These are phyloP conservation scores for Zapus hudsonius DNA, from an alignment of 2,113 vertebrate species.

Conservation along the genomic window DNA sequence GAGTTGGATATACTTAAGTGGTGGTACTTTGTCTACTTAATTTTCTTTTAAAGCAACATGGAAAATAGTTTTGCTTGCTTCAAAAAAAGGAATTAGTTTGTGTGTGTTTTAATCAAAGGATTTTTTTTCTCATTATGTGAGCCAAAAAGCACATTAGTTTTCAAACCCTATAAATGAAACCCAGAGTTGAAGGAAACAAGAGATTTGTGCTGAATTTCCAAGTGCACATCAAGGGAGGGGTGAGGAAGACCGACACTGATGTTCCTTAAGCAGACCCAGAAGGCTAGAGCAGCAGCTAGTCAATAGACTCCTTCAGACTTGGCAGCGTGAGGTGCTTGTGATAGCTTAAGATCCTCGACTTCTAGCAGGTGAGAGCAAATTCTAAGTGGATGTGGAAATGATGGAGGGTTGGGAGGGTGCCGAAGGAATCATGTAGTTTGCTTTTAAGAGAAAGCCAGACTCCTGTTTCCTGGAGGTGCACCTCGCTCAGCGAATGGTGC, in stretches of 20 bases:
- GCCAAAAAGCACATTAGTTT: constrained; percentile 71
- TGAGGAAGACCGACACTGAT: neutral
- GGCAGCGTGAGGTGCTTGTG: neutral
- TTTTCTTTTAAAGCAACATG: constrained; percentile 63
- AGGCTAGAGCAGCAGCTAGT: neutral
- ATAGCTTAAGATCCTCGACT: neutral
- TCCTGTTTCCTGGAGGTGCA: constrained; percentile 17
- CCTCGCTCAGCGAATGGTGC: neutral
- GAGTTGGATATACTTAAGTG: constrained; percentile 45
- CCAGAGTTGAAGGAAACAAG: constrained; percentile 63
- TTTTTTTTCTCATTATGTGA: constrained; percentile 71
- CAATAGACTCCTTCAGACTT: neutral
- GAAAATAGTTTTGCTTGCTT: constrained; percentile 67
- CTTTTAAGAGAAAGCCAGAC: constrained; percentile 58
- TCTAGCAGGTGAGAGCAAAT: constrained; percentile 31
- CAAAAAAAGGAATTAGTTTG: constrained; percentile 57
- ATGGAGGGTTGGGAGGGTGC: neutral
- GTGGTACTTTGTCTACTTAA: constrained; percentile 61
- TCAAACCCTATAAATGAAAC: constrained; percentile 60
- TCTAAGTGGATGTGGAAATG: constrained; percentile 16
- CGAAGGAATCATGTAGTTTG: neutral
- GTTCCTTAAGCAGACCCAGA: constrained; percentile 12
- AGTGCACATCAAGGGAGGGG: neutral
- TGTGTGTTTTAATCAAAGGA: constrained; percentile 65
- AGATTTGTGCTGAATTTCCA: constrained; percentile 51